A percentile compares a stretch with the other conserved stretches of the same genome.
Evolutionary conservation across 2,797 vertebrate genomes (phyloP).

Genomic region (Psittacula echo): DNA sequence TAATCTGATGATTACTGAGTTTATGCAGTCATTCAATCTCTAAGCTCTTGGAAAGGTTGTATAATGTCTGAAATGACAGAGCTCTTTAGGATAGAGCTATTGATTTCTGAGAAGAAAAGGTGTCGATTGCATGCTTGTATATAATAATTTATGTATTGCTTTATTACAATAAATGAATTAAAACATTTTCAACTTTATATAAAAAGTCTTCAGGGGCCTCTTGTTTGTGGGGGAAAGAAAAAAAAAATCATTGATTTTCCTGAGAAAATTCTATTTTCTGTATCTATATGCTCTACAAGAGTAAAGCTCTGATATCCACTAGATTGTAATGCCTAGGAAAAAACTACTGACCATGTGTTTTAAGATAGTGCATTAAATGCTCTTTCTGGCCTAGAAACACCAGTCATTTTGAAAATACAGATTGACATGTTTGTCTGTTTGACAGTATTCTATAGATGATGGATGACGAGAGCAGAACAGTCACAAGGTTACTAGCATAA

Average conservation of each 20-base stretch:
- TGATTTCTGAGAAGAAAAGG: background rate
- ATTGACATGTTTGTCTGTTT: background rate
- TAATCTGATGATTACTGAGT: background rate
- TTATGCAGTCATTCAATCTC: background rate
- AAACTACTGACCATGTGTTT: background rate
- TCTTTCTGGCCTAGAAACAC: background rate
- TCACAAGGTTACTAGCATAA: background rate
- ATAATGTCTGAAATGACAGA: background rate
- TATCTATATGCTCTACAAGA: background rate
- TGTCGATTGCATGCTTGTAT: background rate
- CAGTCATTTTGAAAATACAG: background rate
- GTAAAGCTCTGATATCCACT: background rate
- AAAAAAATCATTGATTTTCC: background rate
- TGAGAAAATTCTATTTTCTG: background rate
- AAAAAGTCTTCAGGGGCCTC: background rate
- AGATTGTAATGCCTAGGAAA: background rate
- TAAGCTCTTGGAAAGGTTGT: background rate
- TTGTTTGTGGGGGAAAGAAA: background rate
- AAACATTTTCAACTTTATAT: background rate
- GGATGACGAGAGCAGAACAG: background rate
- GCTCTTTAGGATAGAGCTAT: background rate
- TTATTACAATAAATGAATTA: background rate
- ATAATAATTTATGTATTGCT: background rate
- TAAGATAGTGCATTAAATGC: background rate
- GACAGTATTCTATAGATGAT: background rate